Percentiles rank a stretch among this genome's conserved stretches.
Conservation (phyloP, 2,797 vertebrate species). For the Oceanodroma leucorhoa region DNA sequence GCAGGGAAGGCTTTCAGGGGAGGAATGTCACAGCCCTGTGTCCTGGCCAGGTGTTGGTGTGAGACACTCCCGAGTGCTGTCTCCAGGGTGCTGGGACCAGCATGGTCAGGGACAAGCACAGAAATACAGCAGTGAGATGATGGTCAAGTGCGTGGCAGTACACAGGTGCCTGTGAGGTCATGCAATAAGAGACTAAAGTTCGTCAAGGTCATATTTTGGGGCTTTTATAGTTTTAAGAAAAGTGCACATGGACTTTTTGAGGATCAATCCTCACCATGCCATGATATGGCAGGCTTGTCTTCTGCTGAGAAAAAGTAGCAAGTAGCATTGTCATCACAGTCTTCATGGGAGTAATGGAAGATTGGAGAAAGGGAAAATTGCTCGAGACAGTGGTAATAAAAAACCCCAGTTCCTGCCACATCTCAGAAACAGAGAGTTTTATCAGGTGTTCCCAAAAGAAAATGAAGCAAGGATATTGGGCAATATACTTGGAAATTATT, state of each 20-base stretch:
- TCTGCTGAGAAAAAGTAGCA: background rate
- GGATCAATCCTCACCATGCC: background rate
- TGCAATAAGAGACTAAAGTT: background rate
- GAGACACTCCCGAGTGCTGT: background rate
- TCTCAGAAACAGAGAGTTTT: background rate
- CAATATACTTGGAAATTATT: background rate
- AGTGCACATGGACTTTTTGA: background rate
- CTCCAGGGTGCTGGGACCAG: background rate
- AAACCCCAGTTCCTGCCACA: background rate
- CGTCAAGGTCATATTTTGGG: background rate
- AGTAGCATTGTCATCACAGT: background rate
- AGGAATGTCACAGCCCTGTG: background rate
- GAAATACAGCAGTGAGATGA: background rate
- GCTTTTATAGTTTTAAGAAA: background rate
- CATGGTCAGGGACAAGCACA: background rate
- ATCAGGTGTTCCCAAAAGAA: background rate
- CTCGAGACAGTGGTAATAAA: background rate
- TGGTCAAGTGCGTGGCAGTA: too few species aligned
- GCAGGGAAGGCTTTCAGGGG: background rate
- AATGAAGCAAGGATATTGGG: background rate
- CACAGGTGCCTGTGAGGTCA: background rate
- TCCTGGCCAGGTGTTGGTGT: accelerated
- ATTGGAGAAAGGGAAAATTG: background rate
- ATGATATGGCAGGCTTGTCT: background rate
- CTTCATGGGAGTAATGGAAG: background rate